Percentiles rank a stretch among this genome's conserved stretches.
These are phyloP conservation scores for Apis mellifera DNA, from an alignment of 1,140 invertebrate species.

Conservation along the genomic window Amel_HAv3.1 CM009941.2:7189501-7190000, in stretches of 20 bases:
- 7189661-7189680: conserved; percentile 62
- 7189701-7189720: conserved; percentile 61
- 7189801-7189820: conserved; percentile 41
- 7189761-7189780: conserved; percentile 56
- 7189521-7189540: conserved; percentile 35
- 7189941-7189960: conserved; percentile 54
- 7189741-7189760: conserved; percentile 55
- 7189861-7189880: conserved; percentile 43
- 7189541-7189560: conserved; percentile 46
- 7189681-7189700: conserved; percentile 53
- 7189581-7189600: conserved; percentile 42
- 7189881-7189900: conserved; percentile 64
- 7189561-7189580: conserved; percentile 45
- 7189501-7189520: conserved; percentile 50
- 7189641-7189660: conserved; percentile 63
- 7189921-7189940: conserved; percentile 53
- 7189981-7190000: conserved; percentile 59
- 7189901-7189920: conserved; percentile 67
- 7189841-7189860: conserved; percentile 36
- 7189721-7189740: conserved; percentile 26
- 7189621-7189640: conserved; percentile 52
- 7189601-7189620: conserved; percentile 32
- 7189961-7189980: conserved; percentile 63
- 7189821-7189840: conserved; percentile 4
- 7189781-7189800: conserved; percentile 37